Base-by-base conservation (phyloP, 2,113 vertebrate species). In the Chaetodon auriga region DNA sequence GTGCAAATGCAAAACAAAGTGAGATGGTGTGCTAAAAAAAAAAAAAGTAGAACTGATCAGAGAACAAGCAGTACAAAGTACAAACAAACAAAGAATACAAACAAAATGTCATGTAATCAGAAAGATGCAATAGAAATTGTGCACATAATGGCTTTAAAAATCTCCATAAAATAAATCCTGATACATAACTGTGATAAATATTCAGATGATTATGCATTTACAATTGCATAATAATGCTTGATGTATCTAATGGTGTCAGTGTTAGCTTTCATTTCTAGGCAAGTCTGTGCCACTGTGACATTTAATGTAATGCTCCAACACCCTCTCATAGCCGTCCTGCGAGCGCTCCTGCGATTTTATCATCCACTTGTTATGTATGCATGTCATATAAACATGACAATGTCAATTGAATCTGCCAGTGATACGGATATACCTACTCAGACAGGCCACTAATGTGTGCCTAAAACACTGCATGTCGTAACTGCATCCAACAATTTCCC, bases 281-380 rank as follows among this genome's bases (percentile, higher is more conserved):
- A 72, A 49, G 19, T 46, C 43, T 75, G 35, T 72, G 48, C n/a
- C 63, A 49, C 65, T 64, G 23, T 73, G 68, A 80, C 36, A 65
- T 76, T 74, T 80, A 38, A 74, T 88, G 45, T 57, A 45, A 35
- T 38, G 58, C 54, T 70, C 23, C 11, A 18, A 21, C 25, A 53
- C 68, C 55, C 68, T 65, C 51, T 66, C 25, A 54, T 0, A 68
- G 18, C 25, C 41, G 35, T 51, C 72, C 66, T 69, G 51, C 18
- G 35, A 61, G n/a, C 13, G 4, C 46, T 80, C 19, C 77, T 25
- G 30, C 69, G 57, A 84, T 73, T 69, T 66, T 66, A 79, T 75
- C 35, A 60, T 69, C 25, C 69, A 21, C 57, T 38, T 62, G 54
- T 82, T 68, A 82, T 16, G 19, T 45, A 81, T 78, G 43, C 62